phyloP scores from a whole-genome alignment of 2,888 invertebrate species.

The Griposia aprilina region DNA sequence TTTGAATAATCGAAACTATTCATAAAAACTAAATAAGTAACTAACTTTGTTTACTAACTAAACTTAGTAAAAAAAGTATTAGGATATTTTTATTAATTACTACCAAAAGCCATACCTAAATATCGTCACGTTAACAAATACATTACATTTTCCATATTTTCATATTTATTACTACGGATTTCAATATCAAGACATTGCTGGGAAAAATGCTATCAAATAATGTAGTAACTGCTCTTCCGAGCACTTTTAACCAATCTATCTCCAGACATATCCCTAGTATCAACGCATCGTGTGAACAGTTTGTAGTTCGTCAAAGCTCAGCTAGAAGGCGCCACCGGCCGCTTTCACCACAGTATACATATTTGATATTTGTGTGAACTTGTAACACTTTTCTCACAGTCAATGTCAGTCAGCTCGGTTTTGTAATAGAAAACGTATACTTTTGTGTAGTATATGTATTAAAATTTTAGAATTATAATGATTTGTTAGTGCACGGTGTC shows the following conservation, averaged over 20 bases:
- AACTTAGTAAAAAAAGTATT: neutral
- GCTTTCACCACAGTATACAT: slow-evolving; percentile 71
- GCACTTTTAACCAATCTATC: slow-evolving; percentile 30
- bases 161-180: neutral
- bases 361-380: slow-evolving; percentile 72
- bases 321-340: slow-evolving; percentile 69
- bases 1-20: neutral
- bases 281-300: slow-evolving; percentile 54
- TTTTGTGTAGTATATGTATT: slow-evolving; percentile 12
- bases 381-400: slow-evolving; percentile 76
- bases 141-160: neutral
- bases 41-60: too few species aligned
- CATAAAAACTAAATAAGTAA: too few species aligned
- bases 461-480: neutral
- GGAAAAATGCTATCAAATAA: neutral
- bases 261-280: slow-evolving; percentile 57
- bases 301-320: slow-evolving; percentile 65
- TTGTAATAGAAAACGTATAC: slow-evolving; percentile 65
- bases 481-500: neutral
- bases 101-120: neutral
- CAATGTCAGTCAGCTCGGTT: slow-evolving; percentile 73
- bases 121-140: neutral
- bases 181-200: neutral
- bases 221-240: neutral
- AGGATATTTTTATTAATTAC: neutral